Evolutionary conservation across 2,888 invertebrate species (phyloP), one percentile per base, ranked within the genome.

Genomic region (Drosophila nr. perissopoda): DNA sequence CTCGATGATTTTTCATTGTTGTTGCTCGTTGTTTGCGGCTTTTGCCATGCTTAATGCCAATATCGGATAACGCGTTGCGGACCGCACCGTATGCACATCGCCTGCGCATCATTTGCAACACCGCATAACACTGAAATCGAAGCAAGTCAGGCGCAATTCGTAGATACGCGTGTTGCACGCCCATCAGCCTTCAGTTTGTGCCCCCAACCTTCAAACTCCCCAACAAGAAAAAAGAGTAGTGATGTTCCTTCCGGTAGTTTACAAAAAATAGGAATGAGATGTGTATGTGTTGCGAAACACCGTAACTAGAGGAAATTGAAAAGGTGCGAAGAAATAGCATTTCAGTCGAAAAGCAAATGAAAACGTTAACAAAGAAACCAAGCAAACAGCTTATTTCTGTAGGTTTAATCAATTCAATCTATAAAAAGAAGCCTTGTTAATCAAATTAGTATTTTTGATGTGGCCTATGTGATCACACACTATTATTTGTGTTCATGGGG

Each of bases 91-190:
- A 36, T 38, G 29, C 25, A 21, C 40, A 42, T 29, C n/a, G n/a
- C 29, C 16, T 38, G 11, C 29, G 36, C 59, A 34, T 27, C 33
- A 42, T 7, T 45, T 25, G 21, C 45, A 16, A 13, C 31, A 27
- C 45, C 38, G 21, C 45, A 54, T 67, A 68, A 70, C 69, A 59
- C 79, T 76, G 76, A 79, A 77, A 79, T 75, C 70, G 80, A 63
- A 82, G 76, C 90, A 80, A 89, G 75, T 85, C 86, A 83, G 88
- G 83, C 90, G 86, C 76, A 83, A 69, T 65, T 73, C 81, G 71
- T 52, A 80, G 85, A 85, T 89, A 87, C 69, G 86, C 81, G 78
- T 71, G 65, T 74, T 82, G 56, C 64, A 64, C 64, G 85, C 83
- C 66, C 63, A 48, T 79, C 88, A 40, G 54, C 18, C 65, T 52